phyloP scores from a whole-genome alignment of 2,797 vertebrate genomes.

The Babyrousa celebensis region DNA sequence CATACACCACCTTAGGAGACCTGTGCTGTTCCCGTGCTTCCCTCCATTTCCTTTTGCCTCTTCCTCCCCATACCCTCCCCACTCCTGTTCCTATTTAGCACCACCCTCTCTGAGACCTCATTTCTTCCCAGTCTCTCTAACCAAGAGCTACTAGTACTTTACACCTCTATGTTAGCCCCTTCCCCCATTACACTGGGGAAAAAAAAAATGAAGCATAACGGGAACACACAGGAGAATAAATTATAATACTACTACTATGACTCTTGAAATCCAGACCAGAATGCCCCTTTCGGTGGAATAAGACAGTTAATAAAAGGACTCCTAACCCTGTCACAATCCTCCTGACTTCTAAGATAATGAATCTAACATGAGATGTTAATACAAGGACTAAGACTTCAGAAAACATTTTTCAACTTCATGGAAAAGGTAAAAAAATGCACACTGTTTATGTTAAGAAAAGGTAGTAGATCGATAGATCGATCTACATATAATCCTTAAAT shows the following conservation, averaged over 20 bases:
- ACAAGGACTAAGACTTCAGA: background rate
- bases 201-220: background rate
- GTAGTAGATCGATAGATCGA: rapidly evolving
- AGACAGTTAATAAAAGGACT: background rate
- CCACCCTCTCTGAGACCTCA: background rate
- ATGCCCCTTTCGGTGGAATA: background rate
- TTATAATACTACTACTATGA: background rate
- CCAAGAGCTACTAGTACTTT: background rate
- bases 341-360: background rate
- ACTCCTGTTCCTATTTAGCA: background rate
- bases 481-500: background rate
- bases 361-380: background rate
- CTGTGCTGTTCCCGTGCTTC: background rate
- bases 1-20: background rate
- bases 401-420: conserved; percentile 68
- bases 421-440: background rate
- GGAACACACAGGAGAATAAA: background rate
- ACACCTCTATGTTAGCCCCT: background rate
- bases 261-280: background rate
- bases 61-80: background rate
- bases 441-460: background rate
- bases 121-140: background rate
- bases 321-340: background rate
- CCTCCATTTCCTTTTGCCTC: background rate
- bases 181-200: background rate